Evolutionary conservation across 2,797 vertebrate genomes (phyloP), one percentile per base, ranked within the genome.

Genomic region (Lagodon rhomboides): DNA sequence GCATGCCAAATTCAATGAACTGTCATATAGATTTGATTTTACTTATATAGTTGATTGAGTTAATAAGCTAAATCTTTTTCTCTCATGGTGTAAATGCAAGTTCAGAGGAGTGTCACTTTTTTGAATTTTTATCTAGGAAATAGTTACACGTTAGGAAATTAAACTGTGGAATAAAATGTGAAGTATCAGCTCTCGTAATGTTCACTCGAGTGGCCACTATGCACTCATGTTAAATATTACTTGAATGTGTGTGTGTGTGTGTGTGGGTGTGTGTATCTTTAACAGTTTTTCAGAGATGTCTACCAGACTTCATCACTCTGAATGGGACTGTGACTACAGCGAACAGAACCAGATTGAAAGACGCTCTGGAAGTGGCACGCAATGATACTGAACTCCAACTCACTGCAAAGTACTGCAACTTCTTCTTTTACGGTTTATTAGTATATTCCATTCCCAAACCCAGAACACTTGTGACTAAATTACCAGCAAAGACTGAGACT

Each of bases 241-340:
- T 6, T 12, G 25, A 10, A 53, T 22, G 9, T 22, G 20, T 50
- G 18, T 22, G n/a, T 53, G 22, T 58, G 6, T 34, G 27, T 4
- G 16, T 34, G 55, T 4, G 27, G 34, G 18, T 51, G 47, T 64
- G 43, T 59, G 55, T 44, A 30, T 69, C 30, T 75, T 2, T 62
- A 1, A 54, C 90, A 98, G 97, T 97, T 91, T 92, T 98, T 47
- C 96, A 96, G 87, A 95, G 97, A 80, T 98, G 97, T 92, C 96
- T 98, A 43, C 97, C 97, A 66, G 96, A 97, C 91, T 96, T 98
- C 86, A 94, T 93, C 80, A 94, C 92, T 12, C 92, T 92, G 85
- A 98, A 97, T 27, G 97, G 96, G 55, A 94, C 95, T 1, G 89
- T 97, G 71, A 96, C 95, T 0, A 88, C 97, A 61, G 96, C 95